Evolutionary conservation across 2,113 vertebrate species (phyloP).

Genomic region (Rallus limicola): DNA sequence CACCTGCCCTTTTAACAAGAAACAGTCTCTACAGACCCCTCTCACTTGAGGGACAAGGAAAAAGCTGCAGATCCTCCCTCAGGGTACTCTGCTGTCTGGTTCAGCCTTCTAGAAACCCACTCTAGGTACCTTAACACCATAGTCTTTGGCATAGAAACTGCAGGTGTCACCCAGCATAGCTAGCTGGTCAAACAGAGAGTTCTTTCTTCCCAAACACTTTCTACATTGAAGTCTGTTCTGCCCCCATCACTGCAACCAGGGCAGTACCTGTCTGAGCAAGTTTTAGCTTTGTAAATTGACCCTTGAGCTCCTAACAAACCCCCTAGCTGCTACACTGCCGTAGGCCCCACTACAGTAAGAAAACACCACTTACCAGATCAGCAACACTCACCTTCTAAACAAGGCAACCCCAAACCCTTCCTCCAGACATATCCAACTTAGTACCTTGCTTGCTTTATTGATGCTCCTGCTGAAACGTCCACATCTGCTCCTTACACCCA

Average conservation of each 20-base stretch:
- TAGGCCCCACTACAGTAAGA: neutral
- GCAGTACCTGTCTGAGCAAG: neutral
- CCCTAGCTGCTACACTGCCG: no score
- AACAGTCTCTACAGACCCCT: neutral
- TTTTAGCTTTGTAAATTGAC: neutral
- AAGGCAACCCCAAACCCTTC: fast-evolving
- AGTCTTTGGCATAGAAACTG: fast-evolving
- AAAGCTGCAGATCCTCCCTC: neutral
- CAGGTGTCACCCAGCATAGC: fast-evolving
- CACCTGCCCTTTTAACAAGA: neutral
- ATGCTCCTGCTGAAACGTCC: neutral
- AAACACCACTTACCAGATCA: neutral
- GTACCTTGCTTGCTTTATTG: neutral
- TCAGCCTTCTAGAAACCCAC: neutral
- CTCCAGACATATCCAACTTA: neutral
- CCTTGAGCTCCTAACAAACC: neutral
- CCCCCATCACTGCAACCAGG: neutral
- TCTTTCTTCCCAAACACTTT: neutral
- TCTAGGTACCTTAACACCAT: neutral
- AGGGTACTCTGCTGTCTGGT: neutral
- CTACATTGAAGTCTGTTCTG: fast-evolving
- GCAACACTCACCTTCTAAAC: neutral
- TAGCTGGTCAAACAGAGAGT: neutral
- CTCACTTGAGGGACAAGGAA: neutral
- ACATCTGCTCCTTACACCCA: neutral